Percentiles rank a stretch among this genome's conserved stretches.
These are phyloP conservation scores for Epiblema foenella DNA, from an alignment of 2,888 invertebrate species.

Conservation along the genomic window DNA sequence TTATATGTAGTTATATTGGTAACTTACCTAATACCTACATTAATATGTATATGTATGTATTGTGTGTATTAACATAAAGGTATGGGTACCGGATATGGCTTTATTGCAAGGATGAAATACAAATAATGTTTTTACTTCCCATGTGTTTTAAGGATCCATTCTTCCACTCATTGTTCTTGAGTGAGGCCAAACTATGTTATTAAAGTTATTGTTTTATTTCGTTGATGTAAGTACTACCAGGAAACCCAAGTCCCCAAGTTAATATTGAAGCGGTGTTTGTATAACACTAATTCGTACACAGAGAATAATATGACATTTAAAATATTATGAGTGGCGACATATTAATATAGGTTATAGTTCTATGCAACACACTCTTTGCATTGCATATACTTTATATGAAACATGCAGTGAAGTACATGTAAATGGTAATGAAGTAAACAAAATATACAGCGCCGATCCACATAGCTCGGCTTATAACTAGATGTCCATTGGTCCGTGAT, in stretches of 20 bases:
- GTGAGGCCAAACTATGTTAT: neutral
- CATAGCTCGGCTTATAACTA: slow-evolving; percentile 59
- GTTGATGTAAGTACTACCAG: neutral
- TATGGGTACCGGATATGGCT: neutral
- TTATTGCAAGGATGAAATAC: neutral
- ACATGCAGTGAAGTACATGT: slow-evolving; percentile 12
- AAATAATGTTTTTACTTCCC: neutral
- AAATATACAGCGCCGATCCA: slow-evolving; percentile 61
- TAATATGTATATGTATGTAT: neutral
- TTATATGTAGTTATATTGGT: neutral
- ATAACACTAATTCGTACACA: neutral
- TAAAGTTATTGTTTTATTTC: neutral
- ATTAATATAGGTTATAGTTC: neutral
- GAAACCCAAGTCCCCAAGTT: neutral
- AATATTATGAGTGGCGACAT: neutral
- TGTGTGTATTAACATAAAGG: neutral
- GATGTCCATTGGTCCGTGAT: slow-evolving; percentile 60
- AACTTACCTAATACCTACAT: too few species aligned
- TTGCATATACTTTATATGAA: slow-evolving; percentile 4
- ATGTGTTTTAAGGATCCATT: neutral
- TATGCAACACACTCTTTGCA: neutral
- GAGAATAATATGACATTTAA: neutral
- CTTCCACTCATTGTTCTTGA: neutral
- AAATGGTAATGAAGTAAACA: slow-evolving; percentile 17
- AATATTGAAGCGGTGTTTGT: neutral